Evolutionary conservation across 2,888 invertebrate genomes (phyloP).

Genomic region (Eupithecia subfuscata): DNA sequence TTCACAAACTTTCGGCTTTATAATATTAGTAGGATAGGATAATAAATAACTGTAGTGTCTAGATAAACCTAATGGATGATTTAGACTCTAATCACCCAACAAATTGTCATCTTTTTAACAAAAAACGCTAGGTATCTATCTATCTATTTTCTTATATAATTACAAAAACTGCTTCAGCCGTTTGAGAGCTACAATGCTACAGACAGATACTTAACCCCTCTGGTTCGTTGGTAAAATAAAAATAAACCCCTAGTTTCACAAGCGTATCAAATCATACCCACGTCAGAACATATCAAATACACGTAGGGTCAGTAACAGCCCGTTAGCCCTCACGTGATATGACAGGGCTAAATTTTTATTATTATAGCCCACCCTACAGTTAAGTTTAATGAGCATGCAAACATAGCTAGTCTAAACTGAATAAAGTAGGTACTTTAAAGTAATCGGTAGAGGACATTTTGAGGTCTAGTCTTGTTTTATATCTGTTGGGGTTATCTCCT

Average conservation of each 20-base stretch:
- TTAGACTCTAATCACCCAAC: too few relatives aligned
- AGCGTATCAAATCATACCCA: neutral
- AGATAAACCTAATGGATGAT: too few relatives aligned
- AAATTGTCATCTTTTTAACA: too few relatives aligned
- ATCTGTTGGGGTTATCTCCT: too few relatives aligned
- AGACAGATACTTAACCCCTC: neutral
- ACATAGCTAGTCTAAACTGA: slow-evolving; percentile 32
- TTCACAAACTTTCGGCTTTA: too few relatives aligned
- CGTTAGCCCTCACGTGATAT: neutral
- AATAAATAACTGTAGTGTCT: too few relatives aligned
- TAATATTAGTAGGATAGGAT: too few relatives aligned
- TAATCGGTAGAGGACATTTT: slow-evolving; percentile 4
- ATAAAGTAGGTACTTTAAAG: slow-evolving; percentile 15
- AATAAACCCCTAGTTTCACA: neutral
- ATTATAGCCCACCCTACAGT: slow-evolving; percentile 32
- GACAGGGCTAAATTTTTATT: slow-evolving; percentile 29
- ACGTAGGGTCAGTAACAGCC: slow-evolving; percentile 9
- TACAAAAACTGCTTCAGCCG: too few relatives aligned
- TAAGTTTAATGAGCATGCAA: slow-evolving; percentile 40
- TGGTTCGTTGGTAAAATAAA: neutral
- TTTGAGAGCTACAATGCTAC: too few relatives aligned
- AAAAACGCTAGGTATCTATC: too few relatives aligned
- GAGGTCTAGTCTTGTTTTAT: neutral
- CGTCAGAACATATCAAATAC: neutral
- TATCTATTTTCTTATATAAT: too few relatives aligned